Conservation (phyloP, 2,888 invertebrate genomes). For the Drosophila yooni region DNA sequence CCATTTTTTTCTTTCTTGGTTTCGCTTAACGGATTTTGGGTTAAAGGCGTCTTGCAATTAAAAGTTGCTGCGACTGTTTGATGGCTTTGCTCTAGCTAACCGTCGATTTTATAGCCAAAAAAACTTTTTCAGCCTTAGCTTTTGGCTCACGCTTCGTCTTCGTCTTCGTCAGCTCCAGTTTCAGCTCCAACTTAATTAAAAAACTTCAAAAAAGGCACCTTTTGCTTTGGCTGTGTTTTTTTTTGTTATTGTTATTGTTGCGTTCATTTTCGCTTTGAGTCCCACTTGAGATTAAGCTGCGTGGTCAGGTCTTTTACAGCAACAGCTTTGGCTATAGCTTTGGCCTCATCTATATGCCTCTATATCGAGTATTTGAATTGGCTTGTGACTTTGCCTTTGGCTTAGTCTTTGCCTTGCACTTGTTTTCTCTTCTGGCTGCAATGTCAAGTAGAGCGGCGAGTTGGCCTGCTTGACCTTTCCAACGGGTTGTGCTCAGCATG, state of each 20-base stretch:
- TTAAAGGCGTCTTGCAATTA: conserved; percentile 68
- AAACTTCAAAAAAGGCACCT: conserved; percentile 35
- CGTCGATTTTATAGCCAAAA: conserved; percentile 68
- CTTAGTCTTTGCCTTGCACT: conserved; percentile 37
- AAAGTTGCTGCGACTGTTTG: conserved; percentile 71
- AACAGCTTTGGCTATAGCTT: conserved; percentile 11
- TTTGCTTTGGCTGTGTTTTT: conserved; percentile 2
- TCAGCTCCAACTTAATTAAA: conserved; percentile 51
- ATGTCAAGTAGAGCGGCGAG: conserved; percentile 67
- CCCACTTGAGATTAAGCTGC: conserved; percentile 35
- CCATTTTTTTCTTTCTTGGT: conserved; percentile 18
- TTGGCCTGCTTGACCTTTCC: conserved; percentile 47
- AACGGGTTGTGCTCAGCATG: conserved; percentile 4
- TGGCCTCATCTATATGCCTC: conserved; percentile 2
- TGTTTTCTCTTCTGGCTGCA: conserved; percentile 40
- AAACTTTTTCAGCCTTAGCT: conserved; percentile 33
- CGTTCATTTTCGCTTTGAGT: conserved; percentile 14
- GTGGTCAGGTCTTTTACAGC: conserved; percentile 16
- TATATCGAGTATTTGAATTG: conserved; percentile 9
- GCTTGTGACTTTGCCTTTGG: conserved; percentile 44
- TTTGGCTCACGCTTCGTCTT: conserved; percentile 3
- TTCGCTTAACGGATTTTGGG: conserved; percentile 46
- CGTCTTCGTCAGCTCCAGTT: conserved; percentile 18
- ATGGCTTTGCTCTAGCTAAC: conserved; percentile 50
- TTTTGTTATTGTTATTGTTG: conserved; percentile 21